Base-by-base conservation (phyloP, 2,113 vertebrate genomes). In the Cricetomys ansorgei region DNA sequence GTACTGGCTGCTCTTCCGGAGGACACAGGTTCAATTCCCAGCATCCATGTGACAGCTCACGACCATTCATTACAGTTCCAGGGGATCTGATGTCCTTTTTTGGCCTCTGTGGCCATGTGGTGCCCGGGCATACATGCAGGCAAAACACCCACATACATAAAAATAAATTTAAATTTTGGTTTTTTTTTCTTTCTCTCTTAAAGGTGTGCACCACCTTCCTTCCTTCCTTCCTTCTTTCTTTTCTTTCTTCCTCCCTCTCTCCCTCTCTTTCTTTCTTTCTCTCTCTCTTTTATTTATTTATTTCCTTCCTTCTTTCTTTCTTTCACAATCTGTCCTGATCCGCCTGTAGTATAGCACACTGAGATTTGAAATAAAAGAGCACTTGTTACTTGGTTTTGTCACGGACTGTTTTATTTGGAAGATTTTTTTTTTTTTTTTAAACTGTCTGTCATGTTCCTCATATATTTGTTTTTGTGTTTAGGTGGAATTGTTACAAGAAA, bases 401-500 rank as follows among this genome's bases (percentile, higher is more conserved):
- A 5, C 34, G 15, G 29, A 43, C 70, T 65, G 59, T 62, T 45
- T 62, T 12, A 43, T 40, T 69, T 77, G 50, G 17, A n/a, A 34
- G 4, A 23, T 65, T 75, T 79, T 73, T 62, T 57, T 64, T 72
- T 21, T 70, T 6, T 50, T 77, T 77, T 40, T 15, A 43, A 72
- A 57, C 4, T 48, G 17, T 75, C 29, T 96, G 0, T 73, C n/a
- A n/a, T 5, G 55, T 96, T 77, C 57, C n/a, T 95, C 15, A 92
- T 37, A 16, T 4, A 17, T 50, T 84, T 67, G 65, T 94, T 97
- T 64, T 92, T 96, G 7, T 97, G 29, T 96, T n/a, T 96, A 99
- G 99, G 98, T 99, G 92, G 99, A 99, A 97, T 99, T 98, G 88
- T 98, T 99, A 77, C 99, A 99, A 97, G 98, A 98, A 83, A 98